phyloP scores from a whole-genome alignment of 2,888 invertebrate genomes.

The Graphium colonna region DNA sequence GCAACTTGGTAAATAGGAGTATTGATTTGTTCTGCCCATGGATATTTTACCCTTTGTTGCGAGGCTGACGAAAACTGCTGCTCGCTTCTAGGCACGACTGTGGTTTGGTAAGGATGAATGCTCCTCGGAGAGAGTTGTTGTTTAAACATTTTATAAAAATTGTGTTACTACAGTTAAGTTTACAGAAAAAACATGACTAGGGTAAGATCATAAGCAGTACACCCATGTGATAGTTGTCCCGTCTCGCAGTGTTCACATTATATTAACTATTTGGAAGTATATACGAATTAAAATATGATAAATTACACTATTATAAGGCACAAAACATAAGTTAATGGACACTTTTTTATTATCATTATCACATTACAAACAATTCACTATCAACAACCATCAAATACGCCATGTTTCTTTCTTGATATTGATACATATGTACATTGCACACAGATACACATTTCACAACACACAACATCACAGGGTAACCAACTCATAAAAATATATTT shows the following conservation, averaged over 20 bases:
- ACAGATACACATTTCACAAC: neutral
- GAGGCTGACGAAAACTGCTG: conserved; percentile 66
- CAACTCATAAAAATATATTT: too few relatives aligned
- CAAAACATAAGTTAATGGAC: neutral
- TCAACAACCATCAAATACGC: conserved; percentile 1
- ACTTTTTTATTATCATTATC: conserved; percentile 8
- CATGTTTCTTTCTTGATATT: conserved; percentile 5
- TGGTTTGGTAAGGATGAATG: conserved; percentile 74
- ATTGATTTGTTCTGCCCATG: conserved; percentile 69
- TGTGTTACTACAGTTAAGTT: conserved; percentile 7
- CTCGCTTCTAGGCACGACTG: conserved; percentile 68
- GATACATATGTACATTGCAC: neutral
- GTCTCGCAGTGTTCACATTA: conserved; percentile 4
- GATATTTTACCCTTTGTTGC: conserved; percentile 71
- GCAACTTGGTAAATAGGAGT: conserved; percentile 62
- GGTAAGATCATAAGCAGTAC: conserved; percentile 5
- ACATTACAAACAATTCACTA: conserved; percentile 3
- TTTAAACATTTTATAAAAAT: conserved; percentile 61
- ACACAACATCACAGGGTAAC: neutral
- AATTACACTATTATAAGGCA: neutral
- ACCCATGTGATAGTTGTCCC: conserved; percentile 1
- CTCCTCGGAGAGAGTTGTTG: conserved; percentile 69
- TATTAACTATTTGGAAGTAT: neutral
- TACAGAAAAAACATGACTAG: conserved; percentile 17
- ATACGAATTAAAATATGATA: neutral